A percentile compares a stretch with the other conserved stretches of the same genome.
These are phyloP conservation scores for Macrotus californicus DNA, from an alignment of 2,113 vertebrate species.

Conservation along the genomic window DNA sequence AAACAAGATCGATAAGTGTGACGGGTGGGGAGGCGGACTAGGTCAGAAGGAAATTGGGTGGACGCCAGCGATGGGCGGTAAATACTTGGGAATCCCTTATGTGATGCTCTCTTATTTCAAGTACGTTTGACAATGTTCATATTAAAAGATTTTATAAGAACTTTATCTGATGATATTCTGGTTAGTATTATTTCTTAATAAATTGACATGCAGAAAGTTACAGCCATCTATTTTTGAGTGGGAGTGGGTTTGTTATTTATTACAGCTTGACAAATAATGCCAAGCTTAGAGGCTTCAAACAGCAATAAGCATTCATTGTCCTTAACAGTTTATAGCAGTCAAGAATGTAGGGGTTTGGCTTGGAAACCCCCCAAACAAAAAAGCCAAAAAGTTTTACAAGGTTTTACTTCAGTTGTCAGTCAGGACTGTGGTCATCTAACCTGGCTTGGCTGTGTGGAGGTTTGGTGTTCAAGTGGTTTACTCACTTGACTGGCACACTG, in stretches of 20 bases:
- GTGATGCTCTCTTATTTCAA: not conserved
- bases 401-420: not conserved
- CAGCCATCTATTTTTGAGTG: not conserved
- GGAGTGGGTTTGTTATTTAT: not conserved
- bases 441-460: not conserved
- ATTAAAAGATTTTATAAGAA: not conserved
- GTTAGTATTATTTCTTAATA: not conserved
- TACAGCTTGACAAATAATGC: not conserved
- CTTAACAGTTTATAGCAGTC: not conserved
- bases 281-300: not conserved
- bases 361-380: not conserved
- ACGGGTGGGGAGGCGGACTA: accelerated
- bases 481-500: not conserved
- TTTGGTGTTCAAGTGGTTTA: not conserved
- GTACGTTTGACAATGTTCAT: not conserved
- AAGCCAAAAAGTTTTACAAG: not conserved
- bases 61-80: not conserved
- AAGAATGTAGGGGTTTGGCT: not conserved
- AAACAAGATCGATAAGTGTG: not conserved
- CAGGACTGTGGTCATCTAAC: not conserved
- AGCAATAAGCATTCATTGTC: not conserved
- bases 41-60: not conserved
- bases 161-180: not conserved
- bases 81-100: not conserved
- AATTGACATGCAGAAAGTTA: not conserved